Evolutionary conservation across 2,888 invertebrate genomes (phyloP).

Genomic region (Leptopilina myrica): DNA sequence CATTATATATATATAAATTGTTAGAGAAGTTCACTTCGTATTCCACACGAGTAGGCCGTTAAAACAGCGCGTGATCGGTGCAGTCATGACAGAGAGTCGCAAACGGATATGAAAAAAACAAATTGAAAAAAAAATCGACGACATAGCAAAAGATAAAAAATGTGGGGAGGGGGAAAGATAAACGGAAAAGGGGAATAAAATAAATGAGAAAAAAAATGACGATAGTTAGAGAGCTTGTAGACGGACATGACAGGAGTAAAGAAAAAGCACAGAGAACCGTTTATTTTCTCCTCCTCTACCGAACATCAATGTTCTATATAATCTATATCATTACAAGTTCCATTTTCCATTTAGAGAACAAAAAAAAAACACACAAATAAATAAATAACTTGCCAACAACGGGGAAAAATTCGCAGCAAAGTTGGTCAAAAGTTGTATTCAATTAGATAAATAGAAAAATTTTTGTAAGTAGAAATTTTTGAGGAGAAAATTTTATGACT

Average conservation of each 20-base stretch:
- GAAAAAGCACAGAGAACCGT: slow-evolving; percentile 18
- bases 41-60: slow-evolving; percentile 56
- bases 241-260: slow-evolving; percentile 22
- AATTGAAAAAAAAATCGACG: slow-evolving; percentile 24
- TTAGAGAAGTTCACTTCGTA: slow-evolving; percentile 43
- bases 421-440: too few relatives aligned
- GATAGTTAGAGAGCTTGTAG: slow-evolving; percentile 21
- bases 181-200: slow-evolving; percentile 26
- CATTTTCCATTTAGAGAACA: too few relatives aligned
- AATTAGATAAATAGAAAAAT: too few relatives aligned
- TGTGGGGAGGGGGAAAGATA: neutral
- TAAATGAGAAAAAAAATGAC: slow-evolving; percentile 5
- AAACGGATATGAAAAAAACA: slow-evolving; percentile 47
- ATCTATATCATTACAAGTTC: slow-evolving; percentile 15
- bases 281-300: neutral
- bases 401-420: too few relatives aligned
- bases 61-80: slow-evolving; percentile 57
- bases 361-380: too few relatives aligned
- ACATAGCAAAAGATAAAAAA: slow-evolving; percentile 7
- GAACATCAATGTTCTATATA: slow-evolving; percentile 8
- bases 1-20: slow-evolving; percentile 12
- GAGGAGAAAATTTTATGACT: too few relatives aligned
- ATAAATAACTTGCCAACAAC: too few relatives aligned
- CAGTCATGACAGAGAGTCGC: slow-evolving; percentile 31
- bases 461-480: too few relatives aligned